These are phyloP conservation scores for Dasypolia templi DNA, from an alignment of 2,888 invertebrate genomes.

Conservation along the genomic window DNA sequence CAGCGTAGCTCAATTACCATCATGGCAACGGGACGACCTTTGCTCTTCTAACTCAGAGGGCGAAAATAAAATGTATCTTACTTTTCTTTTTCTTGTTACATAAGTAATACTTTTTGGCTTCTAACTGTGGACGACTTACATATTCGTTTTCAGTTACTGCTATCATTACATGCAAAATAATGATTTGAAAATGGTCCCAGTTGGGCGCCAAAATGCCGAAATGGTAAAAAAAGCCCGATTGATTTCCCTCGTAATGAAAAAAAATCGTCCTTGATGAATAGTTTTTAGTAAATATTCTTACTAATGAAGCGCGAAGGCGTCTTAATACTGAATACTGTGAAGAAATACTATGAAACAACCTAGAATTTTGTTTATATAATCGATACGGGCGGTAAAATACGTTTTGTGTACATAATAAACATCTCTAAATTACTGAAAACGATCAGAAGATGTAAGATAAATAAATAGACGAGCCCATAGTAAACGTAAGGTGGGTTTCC, in stretches of 20 bases:
- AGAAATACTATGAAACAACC: constrained; percentile 41
- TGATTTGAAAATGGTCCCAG: constrained; percentile 33
- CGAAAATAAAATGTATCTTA: constrained; percentile 53
- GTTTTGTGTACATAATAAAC: constrained; percentile 44
- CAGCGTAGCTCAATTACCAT: constrained; percentile 47
- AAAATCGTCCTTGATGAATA: constrained; percentile 44
- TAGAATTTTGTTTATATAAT: constrained; percentile 44
- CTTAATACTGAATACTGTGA: constrained; percentile 33
- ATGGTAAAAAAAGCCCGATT: constrained; percentile 29
- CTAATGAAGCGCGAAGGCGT: constrained; percentile 48
- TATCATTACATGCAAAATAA: constrained; percentile 14
- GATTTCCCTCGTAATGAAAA: constrained; percentile 35
- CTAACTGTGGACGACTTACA: constrained; percentile 14
- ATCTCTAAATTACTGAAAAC: constrained; percentile 31
- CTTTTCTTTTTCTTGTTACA: constrained; percentile 55
- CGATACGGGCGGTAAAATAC: constrained; percentile 34
- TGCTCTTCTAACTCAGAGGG: constrained; percentile 48
- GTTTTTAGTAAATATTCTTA: constrained; percentile 51
- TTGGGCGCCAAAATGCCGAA: constrained; percentile 53
- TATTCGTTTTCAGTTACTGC: constrained; percentile 17
- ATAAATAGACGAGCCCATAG: constrained; percentile 41
- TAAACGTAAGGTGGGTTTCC: constrained; percentile 34
- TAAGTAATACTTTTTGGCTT: constrained; percentile 52
- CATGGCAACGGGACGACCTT: constrained; percentile 60
- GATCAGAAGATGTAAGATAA: constrained; percentile 24